Base-by-base conservation (phyloP, 2,797 vertebrate species). In the Schizopygopsis pylzovi region DNA sequence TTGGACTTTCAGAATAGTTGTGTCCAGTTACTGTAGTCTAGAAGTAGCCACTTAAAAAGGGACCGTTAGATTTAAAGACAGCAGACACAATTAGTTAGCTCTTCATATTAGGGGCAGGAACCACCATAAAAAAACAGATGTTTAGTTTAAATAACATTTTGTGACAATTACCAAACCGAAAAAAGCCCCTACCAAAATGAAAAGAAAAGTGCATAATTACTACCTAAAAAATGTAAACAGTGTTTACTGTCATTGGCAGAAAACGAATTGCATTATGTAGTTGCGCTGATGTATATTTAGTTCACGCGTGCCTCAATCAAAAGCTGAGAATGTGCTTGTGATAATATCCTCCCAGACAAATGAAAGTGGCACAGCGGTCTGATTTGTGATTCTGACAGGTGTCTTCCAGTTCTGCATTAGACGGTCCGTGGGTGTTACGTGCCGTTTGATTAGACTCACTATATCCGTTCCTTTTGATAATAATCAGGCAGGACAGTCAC, bases 401-500 rank as follows among this genome's bases (percentile, higher is more conserved):
- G 2, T 6, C 18, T 41, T 41, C 18, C 18, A 12, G 18, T 39
- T 15, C 4, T 4, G 4, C 0, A 0, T 49, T 25, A 25, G 22
- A n/a, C 12, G 41, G 70, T 15, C 41, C 0, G 43, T 4, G 41
- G 70, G 41, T 3, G 9, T 54, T 12, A 4, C 0, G 1, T 5
- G 47, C 49, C 0, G 10, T 76, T 76, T 77, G 73, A 77, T 39
- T 9, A 52, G 47, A 2, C 5, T 33, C 47, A 15, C 52, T 77
- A n/a, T 15, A n/a, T 56, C 6, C 4, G 1, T 56, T 56, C 54
- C 33, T 56, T 77, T 77, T 56, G 76, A 59, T 61, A 61, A 61
- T 79, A 61, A 79, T 61, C 22, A 43, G 54, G 39, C 76, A 43
- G 76, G 76, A 61, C 39, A 59, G 54, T 61, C 13, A 10, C 18